A percentile compares a stretch with the other conserved stretches of the same genome.
Conservation (phyloP, 2,113 vertebrate genomes). For the Chlamydotis undulata region DNA sequence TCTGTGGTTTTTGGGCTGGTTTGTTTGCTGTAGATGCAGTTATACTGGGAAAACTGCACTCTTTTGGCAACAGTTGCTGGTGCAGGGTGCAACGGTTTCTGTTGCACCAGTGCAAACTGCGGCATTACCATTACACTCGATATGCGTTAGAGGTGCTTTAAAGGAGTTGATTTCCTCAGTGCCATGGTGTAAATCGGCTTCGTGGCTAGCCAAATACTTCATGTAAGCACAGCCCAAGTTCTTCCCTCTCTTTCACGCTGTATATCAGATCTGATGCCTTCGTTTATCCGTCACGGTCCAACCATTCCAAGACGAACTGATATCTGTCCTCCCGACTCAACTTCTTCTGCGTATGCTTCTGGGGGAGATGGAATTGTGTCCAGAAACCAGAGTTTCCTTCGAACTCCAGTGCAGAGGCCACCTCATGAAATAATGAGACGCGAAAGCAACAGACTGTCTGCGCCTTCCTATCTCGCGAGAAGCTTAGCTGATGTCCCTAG, state of each 20-base stretch:
- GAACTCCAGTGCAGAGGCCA: constrained; percentile 81
- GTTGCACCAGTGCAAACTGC: not conserved
- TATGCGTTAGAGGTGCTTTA: too few species aligned
- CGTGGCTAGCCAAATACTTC: fast-evolving
- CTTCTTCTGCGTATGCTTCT: constrained; percentile 74
- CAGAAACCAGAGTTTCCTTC: constrained; percentile 90
- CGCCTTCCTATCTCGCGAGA: constrained; percentile 88
- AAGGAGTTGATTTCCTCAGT: fast-evolving
- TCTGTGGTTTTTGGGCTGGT: not conserved
- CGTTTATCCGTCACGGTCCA: constrained; percentile 97
- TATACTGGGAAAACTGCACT: not conserved
- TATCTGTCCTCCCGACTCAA: constrained; percentile 84
- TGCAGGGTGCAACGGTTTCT: not conserved
- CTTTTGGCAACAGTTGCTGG: not conserved
- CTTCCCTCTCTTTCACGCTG: not conserved
- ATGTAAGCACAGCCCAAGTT: not conserved
- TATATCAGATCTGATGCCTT: constrained; percentile 93
- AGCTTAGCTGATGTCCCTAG: constrained; percentile 86
- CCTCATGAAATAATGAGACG: constrained; percentile 87
- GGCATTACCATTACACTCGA: fast-evolving
- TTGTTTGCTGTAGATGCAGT: not conserved
- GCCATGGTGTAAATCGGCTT: fast-evolving
- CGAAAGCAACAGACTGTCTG: constrained; percentile 93
- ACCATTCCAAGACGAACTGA: constrained; percentile 94
- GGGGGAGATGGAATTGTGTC: constrained; percentile 81